Conservation (phyloP, 2,888 invertebrate genomes). For the Cheilosia grossa region DNA sequence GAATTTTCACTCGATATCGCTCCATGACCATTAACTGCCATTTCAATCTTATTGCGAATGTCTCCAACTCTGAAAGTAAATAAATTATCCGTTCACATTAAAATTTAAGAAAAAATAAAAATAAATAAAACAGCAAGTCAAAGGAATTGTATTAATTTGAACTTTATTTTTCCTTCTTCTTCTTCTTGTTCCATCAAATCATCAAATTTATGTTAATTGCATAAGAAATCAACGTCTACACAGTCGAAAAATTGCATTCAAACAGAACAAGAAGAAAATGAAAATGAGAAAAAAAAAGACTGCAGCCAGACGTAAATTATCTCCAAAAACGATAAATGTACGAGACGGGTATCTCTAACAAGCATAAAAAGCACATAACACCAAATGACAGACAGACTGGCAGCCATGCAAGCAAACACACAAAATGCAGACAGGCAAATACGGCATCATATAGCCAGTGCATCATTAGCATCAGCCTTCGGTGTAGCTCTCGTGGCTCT, state of each 20-base stretch:
- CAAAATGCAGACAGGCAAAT: conserved; percentile 52
- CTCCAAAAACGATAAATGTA: conserved; percentile 43
- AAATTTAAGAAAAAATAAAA: background rate
- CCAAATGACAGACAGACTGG: conserved; percentile 57
- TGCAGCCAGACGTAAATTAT: conserved; percentile 68
- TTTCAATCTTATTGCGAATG: conserved; percentile 79
- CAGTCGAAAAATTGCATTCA: conserved; percentile 51
- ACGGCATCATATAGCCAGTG: conserved; percentile 26
- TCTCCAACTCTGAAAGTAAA: conserved; percentile 79
- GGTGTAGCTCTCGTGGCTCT: background rate
- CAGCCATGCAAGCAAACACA: conserved; percentile 47
- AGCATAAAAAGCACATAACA: conserved; percentile 62
- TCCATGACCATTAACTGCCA: conserved; percentile 77
- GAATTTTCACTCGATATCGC: conserved; percentile 76
- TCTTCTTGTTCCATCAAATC: conserved; percentile 26
- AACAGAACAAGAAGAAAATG: background rate
- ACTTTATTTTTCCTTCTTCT: conserved; percentile 17
- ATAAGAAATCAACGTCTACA: conserved; percentile 37
- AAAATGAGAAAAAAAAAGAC: conserved; percentile 20
- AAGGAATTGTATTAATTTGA: conserved; percentile 25
- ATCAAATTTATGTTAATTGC: conserved; percentile 64
- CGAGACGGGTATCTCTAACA: conserved; percentile 55
- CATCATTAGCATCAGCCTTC: conserved; percentile 58
- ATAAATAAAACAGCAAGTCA: conserved; percentile 17
- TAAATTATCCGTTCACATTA: conserved; percentile 43